phyloP scores from a whole-genome alignment of 2,888 invertebrate species.

The Scaptomyza cyrtandrae region DNA sequence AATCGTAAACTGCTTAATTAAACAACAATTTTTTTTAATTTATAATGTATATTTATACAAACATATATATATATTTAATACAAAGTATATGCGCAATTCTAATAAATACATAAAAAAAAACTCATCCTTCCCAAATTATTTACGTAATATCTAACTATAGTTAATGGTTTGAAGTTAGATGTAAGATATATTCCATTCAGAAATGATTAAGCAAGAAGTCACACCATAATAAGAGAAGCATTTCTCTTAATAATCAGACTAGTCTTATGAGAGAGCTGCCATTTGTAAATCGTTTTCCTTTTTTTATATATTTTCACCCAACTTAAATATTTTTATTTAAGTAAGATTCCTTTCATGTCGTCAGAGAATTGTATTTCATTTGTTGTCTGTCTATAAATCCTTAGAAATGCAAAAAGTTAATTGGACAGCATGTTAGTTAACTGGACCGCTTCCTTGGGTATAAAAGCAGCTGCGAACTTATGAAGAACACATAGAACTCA shows the following conservation, averaged over 20 bases:
- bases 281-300: too few species aligned
- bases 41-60: conserved; percentile 42
- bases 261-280: too few species aligned
- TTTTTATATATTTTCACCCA: too few species aligned
- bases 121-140: too few species aligned
- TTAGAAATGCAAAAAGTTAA: conserved; percentile 49
- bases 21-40: conserved; percentile 60
- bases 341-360: conserved; percentile 11
- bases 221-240: too few species aligned
- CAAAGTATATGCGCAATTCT: conserved; percentile 70
- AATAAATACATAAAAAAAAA: conserved; percentile 61
- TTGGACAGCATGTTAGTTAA: conserved; percentile 29
- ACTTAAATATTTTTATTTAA: too few species aligned
- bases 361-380: conserved; percentile 4
- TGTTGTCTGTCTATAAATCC: conserved; percentile 26
- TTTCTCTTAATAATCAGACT: too few species aligned
- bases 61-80: conserved; percentile 50
- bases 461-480: conserved; percentile 37
- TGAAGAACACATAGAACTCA: conserved; percentile 36
- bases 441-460: conserved; percentile 21
- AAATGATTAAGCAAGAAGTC: too few species aligned
- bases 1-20: conserved; percentile 65
- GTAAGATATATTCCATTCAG: too few species aligned
- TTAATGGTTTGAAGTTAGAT: too few species aligned
- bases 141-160: too few species aligned